phyloP scores from a whole-genome alignment of 2,888 invertebrate species.

The Ichneumon xanthorius region DNA sequence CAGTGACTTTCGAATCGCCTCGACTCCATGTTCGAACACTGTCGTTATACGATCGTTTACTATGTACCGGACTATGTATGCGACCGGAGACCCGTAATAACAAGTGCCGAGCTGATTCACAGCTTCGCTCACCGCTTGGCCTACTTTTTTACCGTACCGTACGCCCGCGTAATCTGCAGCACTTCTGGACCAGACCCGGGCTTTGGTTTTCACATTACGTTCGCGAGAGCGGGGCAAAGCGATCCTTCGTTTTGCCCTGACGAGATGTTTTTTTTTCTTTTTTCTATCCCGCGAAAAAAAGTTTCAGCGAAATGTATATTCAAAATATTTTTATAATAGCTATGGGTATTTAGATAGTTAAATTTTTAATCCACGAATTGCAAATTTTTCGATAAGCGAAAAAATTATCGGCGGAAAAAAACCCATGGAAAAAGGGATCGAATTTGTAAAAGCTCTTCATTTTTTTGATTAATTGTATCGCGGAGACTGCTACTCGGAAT shows the following conservation, averaged over 20 bases:
- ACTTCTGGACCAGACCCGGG: neutral
- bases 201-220: neutral
- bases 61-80: neutral
- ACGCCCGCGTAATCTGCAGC: neutral
- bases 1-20: neutral
- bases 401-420: neutral
- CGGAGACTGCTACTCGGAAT: too few relatives aligned
- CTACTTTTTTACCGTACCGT: conserved; percentile 1
- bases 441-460: too few relatives aligned
- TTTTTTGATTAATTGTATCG: too few relatives aligned
- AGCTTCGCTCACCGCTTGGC: neutral
- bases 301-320: too few relatives aligned
- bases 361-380: too few relatives aligned
- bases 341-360: neutral
- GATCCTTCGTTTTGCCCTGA: neutral
- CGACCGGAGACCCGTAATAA: neutral
- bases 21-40: neutral
- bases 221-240: neutral
- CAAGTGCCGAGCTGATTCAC: conserved; percentile 16
- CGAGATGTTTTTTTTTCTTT: neutral
- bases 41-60: neutral
- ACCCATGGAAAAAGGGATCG: neutral
- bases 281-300: neutral
- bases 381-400: too few relatives aligned
- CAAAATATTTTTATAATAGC: neutral